Evolutionary conservation across 1,140 invertebrate genomes (phyloP), one percentile per base, ranked within the genome.

Genomic region (Anthonomus grandis): DNA sequence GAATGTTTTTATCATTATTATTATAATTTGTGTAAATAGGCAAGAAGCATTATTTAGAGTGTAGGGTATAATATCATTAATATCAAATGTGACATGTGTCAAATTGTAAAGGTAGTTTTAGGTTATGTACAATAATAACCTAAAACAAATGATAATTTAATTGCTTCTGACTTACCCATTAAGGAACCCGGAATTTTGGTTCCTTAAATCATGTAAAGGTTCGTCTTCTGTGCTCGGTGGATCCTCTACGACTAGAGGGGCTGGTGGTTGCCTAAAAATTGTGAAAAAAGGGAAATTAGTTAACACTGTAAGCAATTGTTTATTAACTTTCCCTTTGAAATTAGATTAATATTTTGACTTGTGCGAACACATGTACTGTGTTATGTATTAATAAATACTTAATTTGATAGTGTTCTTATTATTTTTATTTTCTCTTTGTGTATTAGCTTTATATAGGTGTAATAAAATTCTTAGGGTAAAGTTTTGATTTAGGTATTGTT

Each of bases 101-200:
- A n/a, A n/a, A n/a, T n/a, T n/a, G n/a, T n/a, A n/a, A n/a, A n/a
- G n/a, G n/a, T n/a, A n/a, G n/a, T n/a, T n/a, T n/a, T n/a, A n/a
- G n/a, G n/a, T n/a, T n/a, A n/a, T n/a, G n/a, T n/a, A n/a, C n/a
- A n/a, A n/a, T n/a, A n/a, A n/a, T n/a, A n/a, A n/a, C n/a, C n/a
- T n/a, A n/a, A n/a, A n/a, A n/a, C n/a, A n/a, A n/a, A n/a, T n/a
- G n/a, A n/a, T n/a, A n/a, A n/a, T 31, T 15, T n/a, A n/a, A n/a
- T n/a, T n/a, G n/a, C n/a, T n/a, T n/a, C n/a, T n/a, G n/a, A 64
- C 67, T 70, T 64, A 72, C 70, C 67, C 70, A 72, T 72, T 67
- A 56, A 72, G 70, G 64, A 69, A 62, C 60, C 65, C 65, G 62
- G 70, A 64, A 54, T 70, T 53, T 15, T 49, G 60, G 15, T 52